Base-by-base conservation (phyloP, 2,888 invertebrate species). In the Caradrina kadenii region DNA sequence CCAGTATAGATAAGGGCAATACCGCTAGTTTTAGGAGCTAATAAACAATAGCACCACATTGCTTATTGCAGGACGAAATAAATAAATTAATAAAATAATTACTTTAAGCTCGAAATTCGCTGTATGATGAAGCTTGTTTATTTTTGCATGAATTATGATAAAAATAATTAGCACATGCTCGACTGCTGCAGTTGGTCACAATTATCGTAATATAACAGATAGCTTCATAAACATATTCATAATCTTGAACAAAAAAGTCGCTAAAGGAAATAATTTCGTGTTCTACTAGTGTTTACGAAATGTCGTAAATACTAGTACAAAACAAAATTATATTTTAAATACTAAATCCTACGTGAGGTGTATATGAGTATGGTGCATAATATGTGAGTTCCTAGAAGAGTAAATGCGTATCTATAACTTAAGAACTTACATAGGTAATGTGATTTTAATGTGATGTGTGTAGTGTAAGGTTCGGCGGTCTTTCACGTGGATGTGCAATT, bases 1-100 rank as follows among this genome's bases (percentile, higher is more conserved):
- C 22, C 35, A 73, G 67, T 50, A 54, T 21, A 15, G 48, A 13
- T 22, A 35, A 66, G 54, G 66, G 59, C 59, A 55, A 73, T 42
- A 55, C 42, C 62, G 70, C 31, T 52, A 48, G 71, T n/a, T 52
- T 67, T 4, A 26, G 26, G 26, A 26, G 4, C 31, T 48, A 15
- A 55, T 35, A 50, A 31, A 42, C n/a, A 31, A 45, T 26, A 22
- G 35, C 49, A 15, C 10, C 49, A 21, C n/a, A 15, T 21, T 35
- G 50, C 11, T 22, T 39, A 42, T 54, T 55, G 48, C 22, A 63
- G 39, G 4, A 31, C 53, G 6, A 54, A 31, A 35, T n/a, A 21
- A 10, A n/a, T 1, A 39, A n/a, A 42, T 15, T 13, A 35, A 15
- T 35, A 68, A 19, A 49, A 19, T 22, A 45, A 35, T 8, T 8